Base-by-base conservation (phyloP, 2,797 vertebrate species). In the Sternotherus odoratus region DNA sequence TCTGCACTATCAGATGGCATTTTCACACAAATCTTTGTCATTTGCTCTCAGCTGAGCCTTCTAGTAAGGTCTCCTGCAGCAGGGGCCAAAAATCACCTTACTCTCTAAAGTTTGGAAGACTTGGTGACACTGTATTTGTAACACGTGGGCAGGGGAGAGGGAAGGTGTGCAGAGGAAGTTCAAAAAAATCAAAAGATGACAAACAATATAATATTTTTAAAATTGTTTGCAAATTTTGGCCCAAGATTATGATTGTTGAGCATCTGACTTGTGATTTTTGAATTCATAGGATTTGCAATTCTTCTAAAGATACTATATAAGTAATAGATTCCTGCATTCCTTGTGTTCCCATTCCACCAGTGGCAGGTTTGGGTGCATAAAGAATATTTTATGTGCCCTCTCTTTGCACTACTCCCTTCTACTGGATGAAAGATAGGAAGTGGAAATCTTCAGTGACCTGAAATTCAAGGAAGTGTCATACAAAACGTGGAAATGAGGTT, bases 341-440 rank as follows among this genome's bases (percentile, higher is more conserved):
- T 51, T 3, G 0, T 2, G 36, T 24, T 1, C 16, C 43, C 0
- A 0, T 10, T 28, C 4, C 39, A 79, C 60, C 53, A 28, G 28
- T 72, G 15, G 72, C 74, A 26, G 1, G 78, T 74, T 75, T 26
- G 60, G 39, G 51, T 36, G 85, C 4, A 3, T 4, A 51, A 30
- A 4, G 54, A 60, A 33, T 60, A 16, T 13, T 15, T 33, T 60
- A 8, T 81, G 87, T 78, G 5, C 63, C 85, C 79, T 94, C 63
- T 95, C 82, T 85, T 94, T 93, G 94, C 95, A 88, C 96, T 94
- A 97, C 91, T 95, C 95, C 96, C 96, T 97, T 96, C 94, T 97
- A 77, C 91, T 96, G 96, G 96, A 78, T 91, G n/a, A 57, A 91
- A n/a, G 33, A 63, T n/a, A n/a, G 60, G 17, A 63, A 63, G 33